Base-by-base conservation (phyloP, 2,888 invertebrate species). In the Entomobrya proxima region DNA sequence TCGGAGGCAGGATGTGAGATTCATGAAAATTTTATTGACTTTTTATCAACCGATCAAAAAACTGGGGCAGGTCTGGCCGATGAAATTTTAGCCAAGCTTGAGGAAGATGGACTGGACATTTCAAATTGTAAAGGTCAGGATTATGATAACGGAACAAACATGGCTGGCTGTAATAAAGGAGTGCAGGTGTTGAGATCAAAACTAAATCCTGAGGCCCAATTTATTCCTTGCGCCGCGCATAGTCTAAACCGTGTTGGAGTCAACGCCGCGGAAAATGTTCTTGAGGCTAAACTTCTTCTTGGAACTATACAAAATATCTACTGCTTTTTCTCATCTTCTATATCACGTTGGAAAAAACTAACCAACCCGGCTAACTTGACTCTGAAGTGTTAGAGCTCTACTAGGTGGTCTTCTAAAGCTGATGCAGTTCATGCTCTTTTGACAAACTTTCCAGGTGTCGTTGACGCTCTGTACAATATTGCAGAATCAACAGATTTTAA, bases 81-180 rank as follows among this genome's bases (percentile, higher is more conserved):
- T 0, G 30, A 21, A 0, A 80, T 87, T 2, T 13, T 85, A 11
- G 15, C 21, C 1, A 80, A 67, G 9, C 35, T 87, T 9, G 2
- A 32, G 1, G 24, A 50, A 1, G 67, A 80, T 18, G 37, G 24
- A 18, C 32, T 85, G 32, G 78, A 86, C 3, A n/a, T 86, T 0
- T 24, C n/a, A 13, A 47, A 82, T n/a, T 86, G 86, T 27, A 18
- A 55, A 13, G 86, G 82, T 0, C 86, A 86, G 72, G 77, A 24
- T n/a, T 86, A 86, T 27, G 86, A 86, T 27, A 86, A 86, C 35
- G 86, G 76, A 6, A n/a, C 69, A 30, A 86, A 86, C 61, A 86
- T 86, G 86, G 24, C 78, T 18, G 86, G 86, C n/a, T 3, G 7
- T 3, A 58, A 82, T 35, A 32, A 52, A 7, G 86, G 86, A 18